These are phyloP conservation scores for Hipparchia sbordonii DNA, from an alignment of 2,888 invertebrate genomes.

Conservation along the genomic window DNA sequence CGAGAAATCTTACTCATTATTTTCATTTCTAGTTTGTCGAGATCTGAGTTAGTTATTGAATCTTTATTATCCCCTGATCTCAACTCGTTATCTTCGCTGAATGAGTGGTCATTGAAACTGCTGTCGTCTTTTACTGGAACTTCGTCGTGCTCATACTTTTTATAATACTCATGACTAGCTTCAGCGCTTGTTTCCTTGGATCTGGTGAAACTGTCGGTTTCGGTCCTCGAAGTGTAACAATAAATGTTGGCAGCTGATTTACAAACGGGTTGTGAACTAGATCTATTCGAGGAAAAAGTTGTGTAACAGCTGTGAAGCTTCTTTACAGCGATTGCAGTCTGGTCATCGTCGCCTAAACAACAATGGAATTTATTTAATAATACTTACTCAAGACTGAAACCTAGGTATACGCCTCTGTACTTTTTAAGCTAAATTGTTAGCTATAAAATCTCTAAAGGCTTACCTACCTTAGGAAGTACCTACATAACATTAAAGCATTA, in stretches of 20 bases:
- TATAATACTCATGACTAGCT: constrained; percentile 51
- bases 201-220: not conserved
- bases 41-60: constrained; percentile 60
- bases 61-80: constrained; percentile 36
- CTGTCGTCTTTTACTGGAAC: constrained; percentile 60
- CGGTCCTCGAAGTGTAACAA: not conserved
- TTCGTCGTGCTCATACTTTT: constrained; percentile 64
- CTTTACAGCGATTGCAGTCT: constrained; percentile 38
- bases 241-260: constrained; percentile 48
- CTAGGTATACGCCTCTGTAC: too few species aligned
- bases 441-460: too few species aligned
- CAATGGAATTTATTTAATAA: not conserved
- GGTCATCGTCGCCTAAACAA: constrained; percentile 24
- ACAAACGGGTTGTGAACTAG: constrained; percentile 32
- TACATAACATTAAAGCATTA: too few species aligned
- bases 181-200: not conserved
- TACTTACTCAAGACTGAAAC: too few species aligned
- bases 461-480: too few species aligned
- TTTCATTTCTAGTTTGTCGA: constrained; percentile 62
- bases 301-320: constrained; percentile 48
- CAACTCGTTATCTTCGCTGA: constrained; percentile 36
- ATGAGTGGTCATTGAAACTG: constrained; percentile 40
- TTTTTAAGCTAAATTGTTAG: too few species aligned
- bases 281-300: constrained; percentile 20
- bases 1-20: constrained; percentile 59